Conservation (phyloP, 35 echinoderm and acorn worm species). For the Eucidaris tribuloides region DNA sequence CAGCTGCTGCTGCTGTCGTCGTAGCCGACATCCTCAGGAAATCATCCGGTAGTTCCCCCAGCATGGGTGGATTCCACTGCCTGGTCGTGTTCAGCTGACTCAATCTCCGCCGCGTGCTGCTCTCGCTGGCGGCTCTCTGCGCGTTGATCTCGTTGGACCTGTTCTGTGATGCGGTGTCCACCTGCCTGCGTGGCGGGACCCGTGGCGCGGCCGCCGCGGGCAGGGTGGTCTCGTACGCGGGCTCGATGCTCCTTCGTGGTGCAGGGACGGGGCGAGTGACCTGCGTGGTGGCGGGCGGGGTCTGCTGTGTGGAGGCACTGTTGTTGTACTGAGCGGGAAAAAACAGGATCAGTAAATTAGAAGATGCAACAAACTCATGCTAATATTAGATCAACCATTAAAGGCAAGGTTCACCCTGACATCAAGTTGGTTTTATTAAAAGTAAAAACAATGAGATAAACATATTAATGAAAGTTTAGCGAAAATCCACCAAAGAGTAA, state of each 20-base stretch:
- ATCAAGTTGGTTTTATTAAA: too few species aligned
- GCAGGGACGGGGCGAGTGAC: neutral
- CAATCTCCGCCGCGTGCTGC: neutral
- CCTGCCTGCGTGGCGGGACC: neutral
- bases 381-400: too few species aligned
- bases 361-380: too few species aligned
- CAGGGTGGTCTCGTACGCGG: neutral
- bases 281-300: neutral
- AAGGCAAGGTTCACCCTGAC: too few species aligned
- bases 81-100: neutral
- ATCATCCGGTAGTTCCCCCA: conserved; percentile 53
- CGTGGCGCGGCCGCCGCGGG: neutral
- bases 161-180: too few species aligned
- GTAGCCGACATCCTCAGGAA: conserved; percentile 57
- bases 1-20: too few species aligned
- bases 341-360: too few species aligned
- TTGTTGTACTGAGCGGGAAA: neutral
- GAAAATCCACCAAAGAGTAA: too few species aligned
- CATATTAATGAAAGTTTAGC: too few species aligned
- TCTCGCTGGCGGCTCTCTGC: neutral
- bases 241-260: neutral
- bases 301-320: neutral
- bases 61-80: conserved; percentile 69
- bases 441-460: too few species aligned
- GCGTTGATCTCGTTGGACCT: neutral